Base-by-base conservation (phyloP, 2,888 invertebrate species). In the Cryptus viduatorius region DNA sequence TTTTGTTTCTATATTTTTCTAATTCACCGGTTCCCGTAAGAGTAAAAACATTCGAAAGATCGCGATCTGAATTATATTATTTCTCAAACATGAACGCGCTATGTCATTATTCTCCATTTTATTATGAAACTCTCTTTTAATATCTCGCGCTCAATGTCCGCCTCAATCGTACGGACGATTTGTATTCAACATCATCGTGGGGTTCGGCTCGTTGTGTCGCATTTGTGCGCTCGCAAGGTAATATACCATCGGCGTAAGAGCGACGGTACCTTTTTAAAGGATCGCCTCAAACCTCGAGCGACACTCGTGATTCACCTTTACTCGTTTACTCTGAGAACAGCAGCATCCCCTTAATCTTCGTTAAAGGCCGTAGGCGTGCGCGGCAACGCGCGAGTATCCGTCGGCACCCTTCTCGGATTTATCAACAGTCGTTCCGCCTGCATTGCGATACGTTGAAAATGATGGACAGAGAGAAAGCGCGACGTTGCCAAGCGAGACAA, bases 301-400 rank as follows among this genome's bases (percentile, higher is more conserved):
- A 80, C 24, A 48, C 56, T 69, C 53, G 73, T 14, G 73, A 75
- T 68, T 71, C 59, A 73, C 80, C 65, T 61, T 76, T 42, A 24
- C 24, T 24, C 24, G 24, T 24, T 24, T 24, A 61, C 29, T 24
- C 68, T 19, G 67, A 73, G 68, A 65, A 77, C 71, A 37, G 59
- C 42, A 50, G 59, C 42, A 50, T 53, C 37, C 72, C 86, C 84
- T 88, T 88, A 87, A 89, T 89, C 89, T 90, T 89, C 88, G 87
- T 90, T 90, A 89, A 89, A 90, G 86, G 59, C 53, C 44, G 65
- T 68, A 50, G 80, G 48, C 67, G 37, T 37, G 76, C 56, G 69
- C 16, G 59, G 59, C 42, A 10, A 46, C 53, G 50, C 19, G 46
- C 7, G 19, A 14, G 29, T 64, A 64, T 65, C 44, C 64, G 16